Conservation (phyloP, 2,888 invertebrate genomes). For the Litoditis marina region DNA sequence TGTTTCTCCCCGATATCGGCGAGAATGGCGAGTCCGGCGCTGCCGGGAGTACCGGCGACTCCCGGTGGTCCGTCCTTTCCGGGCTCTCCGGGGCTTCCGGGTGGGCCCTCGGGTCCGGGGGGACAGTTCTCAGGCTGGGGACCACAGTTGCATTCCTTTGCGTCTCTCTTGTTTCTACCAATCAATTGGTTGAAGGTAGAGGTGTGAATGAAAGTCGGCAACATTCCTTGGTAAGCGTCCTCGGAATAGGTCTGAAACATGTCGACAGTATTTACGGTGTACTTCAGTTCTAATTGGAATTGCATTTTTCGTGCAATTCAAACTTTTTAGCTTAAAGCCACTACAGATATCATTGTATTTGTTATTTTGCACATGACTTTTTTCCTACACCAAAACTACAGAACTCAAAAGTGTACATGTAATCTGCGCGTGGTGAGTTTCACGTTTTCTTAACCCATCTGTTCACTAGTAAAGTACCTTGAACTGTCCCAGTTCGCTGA, state of each 20-base stretch:
- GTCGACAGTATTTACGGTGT: no score
- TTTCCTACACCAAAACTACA: no score
- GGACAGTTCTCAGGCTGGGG: constrained; percentile 18
- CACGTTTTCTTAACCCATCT: constrained; percentile 12
- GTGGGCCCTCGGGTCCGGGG: constrained; percentile 41
- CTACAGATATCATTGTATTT: neutral
- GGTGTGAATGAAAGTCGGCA: constrained; percentile 3
- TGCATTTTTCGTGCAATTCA: neutral
- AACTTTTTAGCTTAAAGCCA: neutral
- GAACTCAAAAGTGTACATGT: no score
- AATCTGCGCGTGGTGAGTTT: neutral
- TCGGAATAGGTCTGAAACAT: constrained; percentile 2
- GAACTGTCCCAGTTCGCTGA: constrained; percentile 46
- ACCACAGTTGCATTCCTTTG: constrained; percentile 7
- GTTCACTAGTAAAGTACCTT: no score
- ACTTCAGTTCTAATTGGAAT: neutral
- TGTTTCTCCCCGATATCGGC: constrained; percentile 26
- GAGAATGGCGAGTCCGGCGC: constrained; percentile 30
- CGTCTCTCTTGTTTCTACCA: constrained; percentile 9
- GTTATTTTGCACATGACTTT: no score
- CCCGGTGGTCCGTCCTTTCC: constrained; percentile 45
- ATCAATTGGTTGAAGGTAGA: constrained; percentile 8
- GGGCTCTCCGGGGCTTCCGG: constrained; percentile 35
- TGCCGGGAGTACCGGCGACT: constrained; percentile 33
- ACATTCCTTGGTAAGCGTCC: constrained; percentile 9